phyloP scores from a whole-genome alignment of 2,888 invertebrate genomes.

The Hirtodrosophila alboralis region DNA sequence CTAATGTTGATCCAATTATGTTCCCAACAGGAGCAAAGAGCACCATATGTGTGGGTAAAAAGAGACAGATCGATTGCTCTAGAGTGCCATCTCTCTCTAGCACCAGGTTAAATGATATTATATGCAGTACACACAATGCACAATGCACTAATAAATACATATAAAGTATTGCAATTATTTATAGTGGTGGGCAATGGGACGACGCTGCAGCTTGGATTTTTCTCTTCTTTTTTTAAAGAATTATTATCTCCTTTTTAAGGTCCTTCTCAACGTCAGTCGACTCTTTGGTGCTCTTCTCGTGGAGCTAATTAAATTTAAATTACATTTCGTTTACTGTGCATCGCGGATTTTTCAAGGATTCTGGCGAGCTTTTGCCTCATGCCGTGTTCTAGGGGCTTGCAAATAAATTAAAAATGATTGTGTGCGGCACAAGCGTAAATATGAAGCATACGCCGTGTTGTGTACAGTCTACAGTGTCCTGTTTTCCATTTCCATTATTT shows the following conservation, averaged over 20 bases:
- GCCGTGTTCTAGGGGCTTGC: slow-evolving; percentile 28
- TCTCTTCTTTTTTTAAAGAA: slow-evolving; percentile 42
- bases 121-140: slow-evolving; percentile 6
- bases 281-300: slow-evolving; percentile 1
- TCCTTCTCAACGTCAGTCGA: neutral
- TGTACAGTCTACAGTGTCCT: slow-evolving; percentile 2
- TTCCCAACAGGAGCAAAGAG: slow-evolving; percentile 22
- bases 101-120: slow-evolving; percentile 19
- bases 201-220: slow-evolving; percentile 24
- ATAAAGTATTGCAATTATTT: slow-evolving; percentile 53
- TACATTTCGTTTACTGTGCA: slow-evolving; percentile 47
- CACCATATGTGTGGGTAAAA: slow-evolving; percentile 20
- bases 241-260: slow-evolving; percentile 33
- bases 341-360: slow-evolving; percentile 44
- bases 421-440: slow-evolving; percentile 27
- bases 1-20: slow-evolving; percentile 73
- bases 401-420: slow-evolving; percentile 72
- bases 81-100: slow-evolving; percentile 5
- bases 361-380: slow-evolving; percentile 6
- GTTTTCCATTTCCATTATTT: slow-evolving; percentile 27
- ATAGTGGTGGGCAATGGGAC: slow-evolving; percentile 22
- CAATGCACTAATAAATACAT: slow-evolving; percentile 37
- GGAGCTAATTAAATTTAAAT: slow-evolving; percentile 69
- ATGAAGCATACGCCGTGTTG: slow-evolving; percentile 39
- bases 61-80: slow-evolving; percentile 5